Conservation (phyloP, 2,888 invertebrate species). For the Noctua janthina region DNA sequence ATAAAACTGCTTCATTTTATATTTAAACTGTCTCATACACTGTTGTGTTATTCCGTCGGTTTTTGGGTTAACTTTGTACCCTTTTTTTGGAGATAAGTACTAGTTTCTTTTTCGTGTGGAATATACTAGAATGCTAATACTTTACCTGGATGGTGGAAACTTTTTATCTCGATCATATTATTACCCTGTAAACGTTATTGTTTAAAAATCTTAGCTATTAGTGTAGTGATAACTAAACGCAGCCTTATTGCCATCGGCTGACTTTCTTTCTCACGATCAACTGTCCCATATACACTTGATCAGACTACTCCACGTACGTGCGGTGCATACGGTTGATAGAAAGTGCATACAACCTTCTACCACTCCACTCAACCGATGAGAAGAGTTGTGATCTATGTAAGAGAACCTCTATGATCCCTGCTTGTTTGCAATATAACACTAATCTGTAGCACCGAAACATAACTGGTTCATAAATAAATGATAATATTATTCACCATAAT, state of each 20-base stretch:
- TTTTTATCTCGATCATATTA: constrained; percentile 9
- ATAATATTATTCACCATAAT: constrained; percentile 9
- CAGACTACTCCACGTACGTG: not conserved
- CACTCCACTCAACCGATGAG: no score
- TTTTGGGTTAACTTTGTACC: constrained; percentile 42
- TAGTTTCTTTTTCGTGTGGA: constrained; percentile 8
- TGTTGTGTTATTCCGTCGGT: constrained; percentile 47
- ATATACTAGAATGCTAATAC: constrained; percentile 3
- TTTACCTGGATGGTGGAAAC: constrained; percentile 1
- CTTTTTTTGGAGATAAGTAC: constrained; percentile 44
- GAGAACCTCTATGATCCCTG: not conserved
- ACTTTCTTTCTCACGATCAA: not conserved
- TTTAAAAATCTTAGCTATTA: not conserved
- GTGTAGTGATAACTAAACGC: not conserved
- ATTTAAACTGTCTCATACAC: constrained; percentile 60
- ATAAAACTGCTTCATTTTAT: constrained; percentile 62
- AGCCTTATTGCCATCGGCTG: not conserved
- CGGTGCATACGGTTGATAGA: not conserved
- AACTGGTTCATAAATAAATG: constrained; percentile 14
- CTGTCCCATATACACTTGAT: not conserved
- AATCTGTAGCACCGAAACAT: not conserved
- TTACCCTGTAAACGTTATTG: constrained; percentile 8
- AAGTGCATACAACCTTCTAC: not conserved
- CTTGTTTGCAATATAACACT: not conserved
- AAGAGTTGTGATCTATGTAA: not conserved